Evolutionary conservation across 1,140 invertebrate genomes (phyloP), one percentile per base, ranked within the genome.

Genomic region (Drosophila fuyamai): DNA sequence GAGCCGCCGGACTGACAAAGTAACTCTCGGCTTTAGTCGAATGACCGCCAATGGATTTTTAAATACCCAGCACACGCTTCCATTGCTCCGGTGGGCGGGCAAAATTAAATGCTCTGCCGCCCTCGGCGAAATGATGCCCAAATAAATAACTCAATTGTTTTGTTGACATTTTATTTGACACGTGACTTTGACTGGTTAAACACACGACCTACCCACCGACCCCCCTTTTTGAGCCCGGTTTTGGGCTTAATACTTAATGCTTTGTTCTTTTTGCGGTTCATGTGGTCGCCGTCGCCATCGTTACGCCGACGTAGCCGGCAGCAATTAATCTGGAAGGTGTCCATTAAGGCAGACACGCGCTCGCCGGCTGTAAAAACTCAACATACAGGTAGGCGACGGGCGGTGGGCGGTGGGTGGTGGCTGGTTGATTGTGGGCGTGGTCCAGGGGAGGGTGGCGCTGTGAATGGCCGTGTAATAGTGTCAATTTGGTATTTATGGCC

Each of bases 221-320:
- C 23, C 8, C 57, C 41, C 23, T 5, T 41, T 14, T 55, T 32
- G 1, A 27, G 13, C 3, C 47, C 50, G 40, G 41, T 29, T 16
- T 16, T n/a, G 27, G 58, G 53, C 67, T 84, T 89, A 83, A 83
- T 79, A 84, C 85, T 89, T 89, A 83, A 83, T 79, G 83, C 85
- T 89, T 89, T 89, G 84, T 89, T 89, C 84, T 89, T 89, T 89
- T 89, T 89, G 84, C 85, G 84, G 84, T 89, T 89, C 84, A 90
- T 89, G 84, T 89, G 83, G 83, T 70, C 57, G 77, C 59, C 81
- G 51, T 40, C 62, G 79, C 23, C 23, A 23, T 61, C 66, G 50
- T 68, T 58, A 58, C 44, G 23, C 50, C 58, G 43, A 43, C 50
- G 56, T 65, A 46, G 60, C 60, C 65, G 79, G 55, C 67, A 70